These are phyloP conservation scores for Osmerus mordax DNA, from an alignment of 2,113 vertebrate genomes.

Conservation along the genomic window DNA sequence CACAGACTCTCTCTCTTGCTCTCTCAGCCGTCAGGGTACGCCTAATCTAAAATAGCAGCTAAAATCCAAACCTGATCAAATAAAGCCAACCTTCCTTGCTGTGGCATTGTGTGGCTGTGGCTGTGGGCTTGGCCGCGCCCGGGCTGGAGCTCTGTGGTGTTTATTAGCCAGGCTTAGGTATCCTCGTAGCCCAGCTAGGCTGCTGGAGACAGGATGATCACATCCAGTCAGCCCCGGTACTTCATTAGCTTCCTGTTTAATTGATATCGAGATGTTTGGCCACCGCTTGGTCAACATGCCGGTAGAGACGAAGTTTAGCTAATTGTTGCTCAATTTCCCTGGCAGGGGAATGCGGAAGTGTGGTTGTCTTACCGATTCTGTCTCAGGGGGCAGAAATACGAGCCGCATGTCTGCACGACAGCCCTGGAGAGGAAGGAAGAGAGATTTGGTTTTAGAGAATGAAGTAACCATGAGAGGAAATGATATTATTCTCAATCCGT, in stretches of 20 bases:
- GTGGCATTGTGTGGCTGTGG: neutral
- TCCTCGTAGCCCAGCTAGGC: too few species aligned
- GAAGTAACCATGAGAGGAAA: too few species aligned
- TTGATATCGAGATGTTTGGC: conserved; percentile 1
- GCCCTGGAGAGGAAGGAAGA: too few species aligned
- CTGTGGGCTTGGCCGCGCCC: neutral
- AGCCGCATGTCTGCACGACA: too few species aligned
- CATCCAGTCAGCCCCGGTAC: neutral
- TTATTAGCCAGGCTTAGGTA: too few species aligned
- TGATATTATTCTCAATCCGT: too few species aligned
- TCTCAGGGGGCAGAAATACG: too few species aligned
- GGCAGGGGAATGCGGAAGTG: neutral
- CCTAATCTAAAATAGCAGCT: neutral
- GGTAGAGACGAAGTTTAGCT: neutral
- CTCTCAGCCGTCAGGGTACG: neutral
- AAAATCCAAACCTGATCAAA: neutral
- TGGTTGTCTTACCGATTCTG: too few species aligned
- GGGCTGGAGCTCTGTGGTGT: neutral
- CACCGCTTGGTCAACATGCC: neutral
- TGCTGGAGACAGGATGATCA: neutral
- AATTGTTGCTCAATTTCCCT: neutral
- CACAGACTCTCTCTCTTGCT: neutral
- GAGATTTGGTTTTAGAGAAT: too few species aligned
- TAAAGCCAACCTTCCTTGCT: neutral
- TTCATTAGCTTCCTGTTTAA: neutral